These are phyloP conservation scores for Wasmannia auropunctata DNA, from an alignment of 1,140 invertebrate species.

Conservation along the genomic window DNA sequence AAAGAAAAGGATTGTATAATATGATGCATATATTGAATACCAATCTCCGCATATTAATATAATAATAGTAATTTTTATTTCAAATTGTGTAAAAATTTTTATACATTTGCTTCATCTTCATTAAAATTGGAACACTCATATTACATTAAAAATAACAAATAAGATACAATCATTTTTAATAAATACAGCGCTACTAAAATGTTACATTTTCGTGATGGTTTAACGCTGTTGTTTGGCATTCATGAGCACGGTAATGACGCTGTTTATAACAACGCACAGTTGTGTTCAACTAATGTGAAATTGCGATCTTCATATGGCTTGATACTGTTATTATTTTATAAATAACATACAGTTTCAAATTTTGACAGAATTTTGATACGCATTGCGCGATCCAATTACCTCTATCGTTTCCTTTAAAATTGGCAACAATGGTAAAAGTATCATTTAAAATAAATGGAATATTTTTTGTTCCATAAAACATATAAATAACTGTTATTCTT, in stretches of 20 bases:
- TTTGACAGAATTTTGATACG: slow-evolving; percentile 17
- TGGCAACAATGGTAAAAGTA: not conserved
- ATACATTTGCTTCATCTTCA: not conserved
- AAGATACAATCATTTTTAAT: slow-evolving; percentile 3
- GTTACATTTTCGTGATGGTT: slow-evolving; percentile 9
- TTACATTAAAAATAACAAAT: not conserved
- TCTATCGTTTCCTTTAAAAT: not conserved
- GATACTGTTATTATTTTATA: slow-evolving; percentile 30
- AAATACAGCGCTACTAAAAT: slow-evolving; percentile 8
- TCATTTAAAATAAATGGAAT: not conserved
- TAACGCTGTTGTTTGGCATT: slow-evolving; percentile 30
- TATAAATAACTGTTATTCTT: not conserved
- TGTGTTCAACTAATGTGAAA: slow-evolving; percentile 25
- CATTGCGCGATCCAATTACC: slow-evolving; percentile 6
- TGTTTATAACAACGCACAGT: slow-evolving; percentile 43
- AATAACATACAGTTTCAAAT: slow-evolving; percentile 17
- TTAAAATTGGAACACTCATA: not conserved
- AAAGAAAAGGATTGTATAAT: not conserved
- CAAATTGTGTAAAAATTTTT: not conserved
- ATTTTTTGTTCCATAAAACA: not conserved
- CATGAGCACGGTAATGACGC: slow-evolving; percentile 31
- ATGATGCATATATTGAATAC: not conserved
- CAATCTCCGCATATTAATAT: not conserved
- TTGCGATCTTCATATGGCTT: slow-evolving; percentile 28
- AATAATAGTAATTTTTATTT: not conserved